Conservation (phyloP, 2,113 vertebrate genomes). For the Choloepus hoffmanni region DNA sequence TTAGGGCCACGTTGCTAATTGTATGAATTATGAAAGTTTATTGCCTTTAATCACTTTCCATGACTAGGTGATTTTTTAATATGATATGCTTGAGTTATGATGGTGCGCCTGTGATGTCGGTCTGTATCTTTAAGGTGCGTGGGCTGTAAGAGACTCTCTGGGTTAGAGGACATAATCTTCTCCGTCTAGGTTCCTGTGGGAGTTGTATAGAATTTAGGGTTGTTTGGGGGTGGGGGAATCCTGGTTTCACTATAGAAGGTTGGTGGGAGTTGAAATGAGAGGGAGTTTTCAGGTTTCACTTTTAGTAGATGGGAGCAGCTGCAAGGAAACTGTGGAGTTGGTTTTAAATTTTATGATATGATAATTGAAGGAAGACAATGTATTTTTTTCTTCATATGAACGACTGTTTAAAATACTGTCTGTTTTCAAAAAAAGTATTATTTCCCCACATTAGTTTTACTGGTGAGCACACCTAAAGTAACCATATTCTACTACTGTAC, state of each 20-base stretch:
- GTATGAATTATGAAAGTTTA: neutral
- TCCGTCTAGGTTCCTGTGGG: conserved; percentile 33
- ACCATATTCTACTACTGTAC: neutral
- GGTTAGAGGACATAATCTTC: conserved; percentile 31
- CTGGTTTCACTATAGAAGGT: conserved; percentile 61
- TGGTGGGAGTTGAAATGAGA: conserved; percentile 72
- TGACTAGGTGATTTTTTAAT: conserved; percentile 16
- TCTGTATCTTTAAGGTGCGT: conserved; percentile 40
- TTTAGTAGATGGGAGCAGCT: conserved; percentile 67
- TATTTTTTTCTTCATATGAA: neutral
- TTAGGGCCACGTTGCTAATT: neutral
- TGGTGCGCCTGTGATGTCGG: neutral
- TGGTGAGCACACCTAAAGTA: neutral
- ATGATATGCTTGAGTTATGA: neutral
- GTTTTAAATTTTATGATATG: conserved; percentile 49
- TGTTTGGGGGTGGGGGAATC: conserved; percentile 61
- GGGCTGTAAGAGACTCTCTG: conserved; percentile 57
- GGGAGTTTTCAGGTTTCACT: conserved; percentile 76
- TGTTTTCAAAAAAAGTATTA: neutral
- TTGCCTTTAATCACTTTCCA: neutral
- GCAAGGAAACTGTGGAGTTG: conserved; percentile 12
- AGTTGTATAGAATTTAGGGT: conserved; percentile 36
- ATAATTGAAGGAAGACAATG: conserved; percentile 17
- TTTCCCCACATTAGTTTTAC: neutral
- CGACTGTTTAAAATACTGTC: conserved; percentile 6